A percentile compares a stretch with the other conserved stretches of the same genome.
These are phyloP conservation scores for Parotia lawesii DNA, from an alignment of 2,113 vertebrate species.

Conservation along the genomic window DNA sequence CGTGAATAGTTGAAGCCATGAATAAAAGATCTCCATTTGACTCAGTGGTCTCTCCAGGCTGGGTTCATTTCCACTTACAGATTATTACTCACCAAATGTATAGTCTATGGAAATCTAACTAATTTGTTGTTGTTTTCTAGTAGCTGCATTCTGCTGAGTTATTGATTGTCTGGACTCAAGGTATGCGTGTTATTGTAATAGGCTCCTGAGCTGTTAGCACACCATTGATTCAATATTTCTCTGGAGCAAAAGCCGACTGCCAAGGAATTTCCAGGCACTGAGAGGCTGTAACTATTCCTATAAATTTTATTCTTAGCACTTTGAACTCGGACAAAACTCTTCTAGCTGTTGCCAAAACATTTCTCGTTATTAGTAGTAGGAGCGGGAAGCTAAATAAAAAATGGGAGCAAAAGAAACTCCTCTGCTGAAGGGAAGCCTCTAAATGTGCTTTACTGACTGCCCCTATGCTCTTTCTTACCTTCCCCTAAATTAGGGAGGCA, in stretches of 20 bases:
- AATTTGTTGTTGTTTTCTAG: constrained; percentile 54
- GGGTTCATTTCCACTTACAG: constrained; percentile 24
- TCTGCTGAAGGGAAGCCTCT: background rate
- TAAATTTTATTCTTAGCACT: constrained; percentile 18
- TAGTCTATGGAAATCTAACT: constrained; percentile 41
- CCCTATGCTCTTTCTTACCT: background rate
- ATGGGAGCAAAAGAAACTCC: background rate
- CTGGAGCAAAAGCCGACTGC: constrained; percentile 23
- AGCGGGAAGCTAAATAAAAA: background rate
- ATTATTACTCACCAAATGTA: constrained; percentile 46
- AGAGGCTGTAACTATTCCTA: background rate
- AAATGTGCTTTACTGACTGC: background rate
- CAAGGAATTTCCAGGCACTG: constrained; percentile 38
- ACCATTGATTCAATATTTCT: background rate
- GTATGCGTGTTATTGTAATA: constrained; percentile 44
- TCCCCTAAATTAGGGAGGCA: background rate
- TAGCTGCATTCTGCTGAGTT: constrained; percentile 17
- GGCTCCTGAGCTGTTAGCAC: constrained; percentile 40
- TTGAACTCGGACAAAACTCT: background rate
- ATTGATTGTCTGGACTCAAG: constrained; percentile 33
- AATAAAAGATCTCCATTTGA: constrained; percentile 47
- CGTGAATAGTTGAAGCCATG: background rate
- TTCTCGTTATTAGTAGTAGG: background rate
- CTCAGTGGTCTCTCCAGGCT: constrained; percentile 9
- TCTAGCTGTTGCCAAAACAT: constrained; percentile 21